A percentile compares a stretch with the other conserved stretches of the same genome.
phyloP scores from a whole-genome alignment of 2,888 invertebrate genomes.

The Andrena haemorrhoa region DNA sequence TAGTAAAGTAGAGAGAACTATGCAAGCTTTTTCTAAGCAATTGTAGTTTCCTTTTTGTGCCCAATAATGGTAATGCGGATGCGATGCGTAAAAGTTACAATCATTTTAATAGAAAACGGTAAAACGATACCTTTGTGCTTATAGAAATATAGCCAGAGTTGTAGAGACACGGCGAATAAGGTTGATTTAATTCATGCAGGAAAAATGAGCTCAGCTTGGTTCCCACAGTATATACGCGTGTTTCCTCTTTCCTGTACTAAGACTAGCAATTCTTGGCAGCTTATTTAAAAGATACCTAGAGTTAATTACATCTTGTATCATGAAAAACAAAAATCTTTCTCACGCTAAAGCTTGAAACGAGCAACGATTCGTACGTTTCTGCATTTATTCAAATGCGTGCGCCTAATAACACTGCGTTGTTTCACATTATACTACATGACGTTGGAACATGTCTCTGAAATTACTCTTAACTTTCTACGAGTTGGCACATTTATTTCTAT shows the following conservation, averaged over 20 bases:
- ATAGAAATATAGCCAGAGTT: constrained; percentile 15
- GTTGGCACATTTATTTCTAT: too few relatives aligned
- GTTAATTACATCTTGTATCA: constrained; percentile 79
- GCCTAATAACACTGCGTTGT: constrained; percentile 23
- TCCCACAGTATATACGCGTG: constrained; percentile 79
- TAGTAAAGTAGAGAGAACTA: neutral
- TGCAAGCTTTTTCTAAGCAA: neutral
- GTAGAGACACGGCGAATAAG: constrained; percentile 45
- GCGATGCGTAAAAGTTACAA: neutral
- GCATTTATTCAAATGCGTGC: constrained; percentile 36
- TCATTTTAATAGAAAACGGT: neutral
- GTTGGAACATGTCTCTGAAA: neutral
- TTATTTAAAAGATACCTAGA: constrained; percentile 80
- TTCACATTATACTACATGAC: constrained; percentile 14
- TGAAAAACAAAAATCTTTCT: constrained; percentile 79
- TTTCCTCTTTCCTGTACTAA: constrained; percentile 82
- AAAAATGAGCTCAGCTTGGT: constrained; percentile 80
- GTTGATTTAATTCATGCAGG: constrained; percentile 78
- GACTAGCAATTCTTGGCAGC: constrained; percentile 80
- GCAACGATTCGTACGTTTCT: constrained; percentile 44
- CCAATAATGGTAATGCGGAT: neutral
- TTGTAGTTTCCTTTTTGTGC: too few relatives aligned
- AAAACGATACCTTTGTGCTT: constrained; percentile 2
- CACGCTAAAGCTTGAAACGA: constrained; percentile 71
- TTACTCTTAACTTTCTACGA: neutral